Conservation (phyloP, 1,140 invertebrate genomes). For the Yoshiicerus persimilis region DNA sequence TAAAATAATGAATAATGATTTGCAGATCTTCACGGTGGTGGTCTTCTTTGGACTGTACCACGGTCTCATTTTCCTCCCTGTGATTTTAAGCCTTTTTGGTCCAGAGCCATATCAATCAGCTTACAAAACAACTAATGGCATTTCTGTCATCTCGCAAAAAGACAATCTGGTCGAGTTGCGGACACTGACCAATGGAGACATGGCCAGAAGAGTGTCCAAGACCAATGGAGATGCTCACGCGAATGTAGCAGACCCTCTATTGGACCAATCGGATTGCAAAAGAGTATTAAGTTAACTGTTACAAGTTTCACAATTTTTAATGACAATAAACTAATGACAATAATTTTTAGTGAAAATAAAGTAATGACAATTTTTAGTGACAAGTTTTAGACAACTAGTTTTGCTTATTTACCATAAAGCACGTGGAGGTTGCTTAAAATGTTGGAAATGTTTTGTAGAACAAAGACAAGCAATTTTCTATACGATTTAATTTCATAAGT, state of each 20-base stretch:
- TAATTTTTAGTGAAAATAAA: too few species aligned
- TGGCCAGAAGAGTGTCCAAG: neutral
- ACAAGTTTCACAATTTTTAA: neutral
- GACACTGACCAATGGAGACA: neutral
- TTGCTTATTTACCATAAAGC: too few species aligned
- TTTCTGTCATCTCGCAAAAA: neutral
- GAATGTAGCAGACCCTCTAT: neutral
- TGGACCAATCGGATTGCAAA: neutral
- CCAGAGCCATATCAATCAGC: neutral
- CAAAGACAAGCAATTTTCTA: too few species aligned
- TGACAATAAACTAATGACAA: too few species aligned
- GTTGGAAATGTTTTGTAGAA: too few species aligned
- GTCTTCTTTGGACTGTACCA: constrained; percentile 74
- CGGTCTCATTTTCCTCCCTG: constrained; percentile 73
- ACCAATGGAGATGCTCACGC: neutral
- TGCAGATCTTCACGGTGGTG: constrained; percentile 77
- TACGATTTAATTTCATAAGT: too few species aligned
- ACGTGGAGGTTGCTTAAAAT: too few species aligned
- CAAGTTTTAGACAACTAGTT: too few species aligned
- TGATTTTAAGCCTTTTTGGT: constrained; percentile 70
- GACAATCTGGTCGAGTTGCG: neutral
- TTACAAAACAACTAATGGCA: neutral
- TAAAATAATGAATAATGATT: constrained; percentile 50
- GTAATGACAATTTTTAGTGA: too few species aligned
- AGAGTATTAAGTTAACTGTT: neutral